Evolutionary conservation across 2,113 vertebrate genomes (phyloP), one percentile per base, ranked within the genome.

Genomic region (Phalacrocorax carbo): DNA sequence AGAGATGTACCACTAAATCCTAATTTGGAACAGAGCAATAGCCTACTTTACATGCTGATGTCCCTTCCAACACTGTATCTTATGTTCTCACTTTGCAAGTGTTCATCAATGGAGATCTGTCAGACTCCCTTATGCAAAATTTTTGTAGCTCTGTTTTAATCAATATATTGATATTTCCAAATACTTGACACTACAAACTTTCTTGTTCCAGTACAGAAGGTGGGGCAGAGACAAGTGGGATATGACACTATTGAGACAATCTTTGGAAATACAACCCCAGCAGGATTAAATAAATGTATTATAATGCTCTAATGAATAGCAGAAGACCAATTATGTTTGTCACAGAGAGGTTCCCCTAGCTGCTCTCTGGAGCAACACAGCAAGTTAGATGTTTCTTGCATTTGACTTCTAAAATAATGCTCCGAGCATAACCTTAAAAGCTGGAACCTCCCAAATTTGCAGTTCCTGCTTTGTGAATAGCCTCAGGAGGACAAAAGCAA

Each of bases 221-320:
- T 49, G 30, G 46, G 38, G 58, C 32, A 94, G 80, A 93, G 40
- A 81, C 73, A 92, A 93, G 77, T 68, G 70, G 54, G 23, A 72
- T 91, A 79, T 22, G 57, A 84, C 78, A 64, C 52, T 82, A 51
- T 7, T 30, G 30, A 95, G 48, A 70, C n/a, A 72, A 51, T 49
- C 73, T 94, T 93, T 93, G 77, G 77, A 96, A 96, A 94, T 87
- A 93, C 91, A 94, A 71, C 65, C 27, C 82, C 49, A 84, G 52
- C 11, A 87, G 20, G 65, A 72, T 70, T 65, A 86, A 92, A 80
- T 42, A 48, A 17, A 92, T 12, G 3, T 26, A 61, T 78, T 71
- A 71, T 22, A 62, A 65, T 9, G 6, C 48, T 49, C 25, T 29
- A 72, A 10, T 38, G 25, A 92, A 60, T 4, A 90, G 60, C 49